Base-by-base conservation (phyloP, 2,888 invertebrate species). In the Esperia sulphurella region DNA sequence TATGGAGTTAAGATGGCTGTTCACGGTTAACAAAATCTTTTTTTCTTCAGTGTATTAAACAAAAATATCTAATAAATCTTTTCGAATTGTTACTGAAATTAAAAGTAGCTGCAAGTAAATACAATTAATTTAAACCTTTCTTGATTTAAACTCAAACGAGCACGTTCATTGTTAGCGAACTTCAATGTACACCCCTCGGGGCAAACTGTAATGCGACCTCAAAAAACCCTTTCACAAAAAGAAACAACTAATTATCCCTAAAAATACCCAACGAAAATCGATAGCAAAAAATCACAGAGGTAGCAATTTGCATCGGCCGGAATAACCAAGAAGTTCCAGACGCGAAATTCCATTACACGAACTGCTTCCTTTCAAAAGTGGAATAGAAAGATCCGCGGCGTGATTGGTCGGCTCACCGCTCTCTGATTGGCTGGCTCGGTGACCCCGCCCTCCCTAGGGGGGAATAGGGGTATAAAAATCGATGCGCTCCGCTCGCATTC, bases 321-420 rank as follows among this genome's bases (percentile, higher is more conserved):
- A 57, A 59, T 85, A 85, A 88, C 86, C 83, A 67, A 61, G 67
- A 79, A 75, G 73, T 78, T 77, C 75, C 72, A 63, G 74, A 78
- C 75, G 75, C 33, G 41, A 85, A 88, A 88, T 88, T 88, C 88
- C 88, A 88, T 88, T 87, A 88, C 87, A 83, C 77, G 70, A 65
- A 62, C 63, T 60, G 57, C 61, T 62, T 65, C 62, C 62, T 77
- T 81, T 73, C 65, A 41, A 79, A 79, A 80, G 75, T 74, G 79
- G 76, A 81, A 82, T 74, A 75, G 66, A 75, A 76, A 71, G 71
- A 69, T 74, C 74, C 72, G 65, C 73, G 68, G 60, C 68, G 75
- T 77, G 83, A 88, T 88, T 88, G 88, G 88, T 75, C 68, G 81
- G 80, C 73, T 79, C 81, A 78, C 83, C 83, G 79, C 82, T 78